These are phyloP conservation scores for Ictalurus punctatus DNA, from an alignment of 2,113 vertebrate species.

Conservation along the genomic window DNA sequence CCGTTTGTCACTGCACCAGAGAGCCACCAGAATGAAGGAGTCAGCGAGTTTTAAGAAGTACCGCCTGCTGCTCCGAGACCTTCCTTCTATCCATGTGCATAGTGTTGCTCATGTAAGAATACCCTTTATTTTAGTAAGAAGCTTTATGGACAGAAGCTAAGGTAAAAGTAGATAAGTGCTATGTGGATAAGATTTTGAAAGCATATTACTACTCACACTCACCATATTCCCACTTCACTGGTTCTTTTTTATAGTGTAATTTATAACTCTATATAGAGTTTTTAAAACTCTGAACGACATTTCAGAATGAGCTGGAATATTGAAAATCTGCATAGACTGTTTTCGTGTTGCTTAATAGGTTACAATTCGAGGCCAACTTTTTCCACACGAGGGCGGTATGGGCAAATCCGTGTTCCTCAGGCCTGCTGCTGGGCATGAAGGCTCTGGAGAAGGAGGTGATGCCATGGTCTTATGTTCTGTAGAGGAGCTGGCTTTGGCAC, in stretches of 20 bases:
- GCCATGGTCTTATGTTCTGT: constrained; percentile 88
- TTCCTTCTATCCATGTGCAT: constrained; percentile 76
- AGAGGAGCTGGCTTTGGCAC: constrained; percentile 84
- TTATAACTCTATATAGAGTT: not conserved
- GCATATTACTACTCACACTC: not conserved
- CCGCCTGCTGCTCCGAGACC: constrained; percentile 68
- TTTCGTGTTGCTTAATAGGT: constrained; percentile 72
- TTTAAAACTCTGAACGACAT: not conserved
- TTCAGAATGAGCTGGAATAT: not conserved
- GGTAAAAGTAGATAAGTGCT: no score
- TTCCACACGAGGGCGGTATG: constrained; percentile 83
- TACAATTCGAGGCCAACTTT: constrained; percentile 89
- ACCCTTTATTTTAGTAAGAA: not conserved
- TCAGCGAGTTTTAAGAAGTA: constrained; percentile 78
- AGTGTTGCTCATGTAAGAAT: constrained; percentile 86
- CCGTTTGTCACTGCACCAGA: constrained; percentile 84
- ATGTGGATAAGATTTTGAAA: not conserved
- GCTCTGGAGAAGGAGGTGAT: constrained; percentile 27
- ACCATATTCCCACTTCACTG: not conserved
- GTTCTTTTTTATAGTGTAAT: not conserved
- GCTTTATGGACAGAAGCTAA: not conserved
- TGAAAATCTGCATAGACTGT: not conserved
- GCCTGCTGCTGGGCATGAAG: constrained; percentile 63
- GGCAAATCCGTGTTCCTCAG: constrained; percentile 89
- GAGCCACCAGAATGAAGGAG: constrained; percentile 83